phyloP scores from a whole-genome alignment of 2,888 invertebrate genomes.

The Fragum whitleyi region DNA sequence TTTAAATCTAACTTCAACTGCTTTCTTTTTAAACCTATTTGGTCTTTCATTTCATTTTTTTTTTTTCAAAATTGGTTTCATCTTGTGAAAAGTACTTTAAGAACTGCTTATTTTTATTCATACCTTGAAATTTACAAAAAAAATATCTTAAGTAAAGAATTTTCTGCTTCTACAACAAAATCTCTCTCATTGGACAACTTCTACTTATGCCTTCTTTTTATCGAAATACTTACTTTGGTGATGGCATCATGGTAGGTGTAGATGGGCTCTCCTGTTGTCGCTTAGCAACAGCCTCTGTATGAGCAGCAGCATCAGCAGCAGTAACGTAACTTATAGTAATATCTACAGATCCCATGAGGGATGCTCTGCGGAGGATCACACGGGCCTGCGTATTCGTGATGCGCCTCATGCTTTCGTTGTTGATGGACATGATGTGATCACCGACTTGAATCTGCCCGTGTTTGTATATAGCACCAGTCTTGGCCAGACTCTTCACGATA shows the following conservation, averaged over 20 bases:
- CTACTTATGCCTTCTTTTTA: no score
- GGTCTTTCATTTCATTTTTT: no score
- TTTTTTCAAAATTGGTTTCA: no score
- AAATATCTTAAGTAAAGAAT: no score
- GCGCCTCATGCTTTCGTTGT: constrained; percentile 87
- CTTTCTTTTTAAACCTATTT: no score
- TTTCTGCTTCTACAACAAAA: no score
- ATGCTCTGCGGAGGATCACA: constrained; percentile 87
- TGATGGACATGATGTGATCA: constrained; percentile 87
- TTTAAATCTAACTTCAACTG: no score
- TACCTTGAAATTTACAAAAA: no score
- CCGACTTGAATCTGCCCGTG: constrained; percentile 88
- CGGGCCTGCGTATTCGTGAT: constrained; percentile 88
- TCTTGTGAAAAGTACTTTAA: no score
- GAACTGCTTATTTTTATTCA: no score
- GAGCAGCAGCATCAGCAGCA: constrained; percentile 86
- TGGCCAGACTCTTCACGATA: constrained; percentile 86
- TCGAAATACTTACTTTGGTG: constrained; percentile 80
- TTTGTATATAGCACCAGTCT: constrained; percentile 87
- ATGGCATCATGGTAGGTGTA: constrained; percentile 78
- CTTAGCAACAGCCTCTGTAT: constrained; percentile 82
- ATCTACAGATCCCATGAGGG: constrained; percentile 87
- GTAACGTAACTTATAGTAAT: constrained; percentile 88
- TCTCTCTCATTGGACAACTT: no score
- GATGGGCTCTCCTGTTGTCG: constrained; percentile 67